phyloP scores from a whole-genome alignment of 92 coral and sea anemone genomes.

The Paragorgia papillata region DNA sequence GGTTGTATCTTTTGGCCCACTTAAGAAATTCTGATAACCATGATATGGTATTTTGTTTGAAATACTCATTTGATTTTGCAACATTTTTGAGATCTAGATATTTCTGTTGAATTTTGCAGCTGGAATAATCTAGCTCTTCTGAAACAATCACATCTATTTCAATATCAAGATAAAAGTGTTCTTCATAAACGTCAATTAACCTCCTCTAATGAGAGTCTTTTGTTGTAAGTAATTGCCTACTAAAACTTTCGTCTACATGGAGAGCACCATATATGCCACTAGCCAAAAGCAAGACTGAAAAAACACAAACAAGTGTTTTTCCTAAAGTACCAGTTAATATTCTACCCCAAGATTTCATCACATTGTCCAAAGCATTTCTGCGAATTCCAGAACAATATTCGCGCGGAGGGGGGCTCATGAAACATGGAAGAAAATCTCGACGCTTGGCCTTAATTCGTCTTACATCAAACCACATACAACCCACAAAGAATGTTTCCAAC shows the following conservation, averaged over 20 bases:
- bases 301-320: conserved; percentile 50
- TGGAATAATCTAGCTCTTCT: conserved; percentile 26
- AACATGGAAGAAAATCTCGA: conserved; percentile 60
- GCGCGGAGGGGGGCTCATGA: conserved; percentile 40
- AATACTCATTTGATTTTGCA: conserved; percentile 29
- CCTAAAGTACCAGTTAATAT: conserved; percentile 51
- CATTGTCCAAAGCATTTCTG: conserved; percentile 48
- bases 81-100: too few species aligned
- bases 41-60: conserved; percentile 51
- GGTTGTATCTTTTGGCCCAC: conserved; percentile 22
- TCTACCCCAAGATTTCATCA: conserved; percentile 64
- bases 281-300: conserved; percentile 57
- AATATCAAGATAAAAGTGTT: conserved; percentile 37
- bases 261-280: conserved; percentile 63
- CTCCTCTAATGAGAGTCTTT: conserved; percentile 17
- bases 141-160: not conserved
- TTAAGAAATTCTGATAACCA: conserved; percentile 60
- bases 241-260: conserved; percentile 58
- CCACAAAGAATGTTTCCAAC: conserved; percentile 69
- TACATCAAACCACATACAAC: conserved; percentile 66
- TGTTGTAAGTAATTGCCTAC: conserved; percentile 17
- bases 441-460: conserved; percentile 66
- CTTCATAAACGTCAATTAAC: conserved; percentile 32
- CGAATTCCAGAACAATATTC: conserved; percentile 6
- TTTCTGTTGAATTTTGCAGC: conserved; percentile 7